Evolutionary conservation across 2,888 invertebrate genomes (phyloP).

Genomic region (Coecobrya sp.): DNA sequence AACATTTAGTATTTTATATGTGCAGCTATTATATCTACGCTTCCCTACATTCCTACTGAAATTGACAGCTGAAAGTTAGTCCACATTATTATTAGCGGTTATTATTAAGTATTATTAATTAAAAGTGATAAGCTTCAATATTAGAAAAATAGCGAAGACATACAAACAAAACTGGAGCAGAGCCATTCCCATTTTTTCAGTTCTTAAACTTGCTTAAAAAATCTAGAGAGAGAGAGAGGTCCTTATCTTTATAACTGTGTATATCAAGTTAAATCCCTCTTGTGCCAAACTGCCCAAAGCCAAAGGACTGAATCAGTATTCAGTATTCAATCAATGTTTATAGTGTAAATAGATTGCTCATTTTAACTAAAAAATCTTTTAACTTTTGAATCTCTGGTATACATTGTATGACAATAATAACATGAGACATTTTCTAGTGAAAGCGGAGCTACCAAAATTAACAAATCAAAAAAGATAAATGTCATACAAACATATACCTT

Average conservation of each 20-base stretch:
- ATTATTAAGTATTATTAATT: conserved; percentile 43
- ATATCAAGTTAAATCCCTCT: conserved; percentile 8
- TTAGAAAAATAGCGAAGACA: not conserved
- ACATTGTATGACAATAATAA: not conserved
- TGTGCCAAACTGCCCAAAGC: conserved; percentile 65
- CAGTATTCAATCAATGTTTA: conserved; percentile 61
- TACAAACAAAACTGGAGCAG: not conserved
- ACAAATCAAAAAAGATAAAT: not conserved
- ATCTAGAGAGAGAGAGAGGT: conserved; percentile 22
- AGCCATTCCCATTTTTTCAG: conserved; percentile 33
- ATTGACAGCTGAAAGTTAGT: not conserved
- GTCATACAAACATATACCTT: conserved; percentile 24
- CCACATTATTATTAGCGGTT: not conserved
- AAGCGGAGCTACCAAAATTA: conserved; percentile 18
- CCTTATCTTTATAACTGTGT: conserved; percentile 7
- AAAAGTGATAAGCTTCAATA: conserved; percentile 57
- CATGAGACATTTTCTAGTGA: conserved; percentile 33
- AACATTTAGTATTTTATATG: conserved; percentile 29
- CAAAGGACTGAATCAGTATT: conserved; percentile 68
- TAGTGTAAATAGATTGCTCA: conserved; percentile 39
- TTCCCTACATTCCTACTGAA: not conserved
- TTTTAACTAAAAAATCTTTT: conserved; percentile 31
- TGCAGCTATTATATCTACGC: conserved; percentile 19
- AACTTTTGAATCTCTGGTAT: conserved; percentile 44
- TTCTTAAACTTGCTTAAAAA: conserved; percentile 1